These are phyloP conservation scores for Procavia capensis DNA, from an alignment of 2,113 vertebrate species.

Conservation along the genomic window DNA sequence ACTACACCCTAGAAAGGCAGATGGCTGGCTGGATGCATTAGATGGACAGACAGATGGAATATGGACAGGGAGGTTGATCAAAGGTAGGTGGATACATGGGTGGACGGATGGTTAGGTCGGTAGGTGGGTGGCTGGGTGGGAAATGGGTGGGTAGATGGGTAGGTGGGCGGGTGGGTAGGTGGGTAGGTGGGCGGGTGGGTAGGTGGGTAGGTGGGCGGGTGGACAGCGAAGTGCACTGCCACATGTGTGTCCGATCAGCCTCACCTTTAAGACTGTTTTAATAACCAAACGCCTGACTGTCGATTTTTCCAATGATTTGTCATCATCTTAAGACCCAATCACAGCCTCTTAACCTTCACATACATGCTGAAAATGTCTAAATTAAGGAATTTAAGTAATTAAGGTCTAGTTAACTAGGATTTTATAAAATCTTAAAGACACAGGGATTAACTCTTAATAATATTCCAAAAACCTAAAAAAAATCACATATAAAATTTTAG, in stretches of 20 bases:
- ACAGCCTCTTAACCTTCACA: background rate
- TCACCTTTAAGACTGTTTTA: background rate
- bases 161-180: background rate
- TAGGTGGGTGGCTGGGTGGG: no score
- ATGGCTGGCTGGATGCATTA: background rate
- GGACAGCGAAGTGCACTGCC: background rate
- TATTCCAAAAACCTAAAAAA: conserved; percentile 10
- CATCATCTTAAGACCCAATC: background rate
- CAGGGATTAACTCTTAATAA: background rate
- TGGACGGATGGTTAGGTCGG: background rate
- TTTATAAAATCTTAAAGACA: conserved; percentile 19
- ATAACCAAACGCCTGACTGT: background rate
- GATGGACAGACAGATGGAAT: no score
- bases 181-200: no score
- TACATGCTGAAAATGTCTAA: conserved; percentile 9
- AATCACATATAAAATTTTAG: background rate
- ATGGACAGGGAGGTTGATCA: no score
- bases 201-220: background rate
- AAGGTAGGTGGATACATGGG: no score
- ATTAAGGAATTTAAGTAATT: background rate
- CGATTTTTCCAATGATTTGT: conserved; percentile 17
- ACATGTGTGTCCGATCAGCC: background rate
- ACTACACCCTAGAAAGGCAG: background rate
- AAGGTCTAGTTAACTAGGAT: background rate
- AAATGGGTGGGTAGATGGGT: no score